These are phyloP conservation scores for Sarcophaga carnaria DNA, from an alignment of 2,888 invertebrate genomes.

Conservation along the genomic window DNA sequence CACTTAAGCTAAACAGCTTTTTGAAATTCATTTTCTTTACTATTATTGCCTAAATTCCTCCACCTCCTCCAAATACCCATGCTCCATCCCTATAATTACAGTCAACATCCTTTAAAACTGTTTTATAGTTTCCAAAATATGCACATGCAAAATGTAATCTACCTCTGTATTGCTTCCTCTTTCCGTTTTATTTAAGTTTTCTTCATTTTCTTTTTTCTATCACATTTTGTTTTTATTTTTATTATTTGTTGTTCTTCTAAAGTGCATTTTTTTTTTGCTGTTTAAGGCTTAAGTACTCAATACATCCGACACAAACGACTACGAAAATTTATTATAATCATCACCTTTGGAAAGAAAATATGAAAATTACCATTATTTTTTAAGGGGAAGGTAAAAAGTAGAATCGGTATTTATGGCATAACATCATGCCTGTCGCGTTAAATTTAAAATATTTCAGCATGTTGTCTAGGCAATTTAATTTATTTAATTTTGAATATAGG, in stretches of 20 bases:
- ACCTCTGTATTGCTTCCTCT: constrained; percentile 25
- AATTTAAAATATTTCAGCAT: no score
- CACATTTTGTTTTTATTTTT: no score
- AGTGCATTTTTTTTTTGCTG: constrained; percentile 39
- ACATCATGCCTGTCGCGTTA: no score
- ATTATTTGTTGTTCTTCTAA: not conserved
- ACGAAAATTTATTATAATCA: constrained; percentile 27
- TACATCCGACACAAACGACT: constrained; percentile 18
- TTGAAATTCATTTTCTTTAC: not conserved
- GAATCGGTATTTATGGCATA: no score
- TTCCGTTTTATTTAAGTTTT: constrained; percentile 31
- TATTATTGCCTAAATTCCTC: not conserved
- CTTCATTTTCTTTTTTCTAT: not conserved
- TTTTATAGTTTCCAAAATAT: not conserved
- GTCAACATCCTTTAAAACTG: not conserved
- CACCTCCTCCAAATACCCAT: not conserved
- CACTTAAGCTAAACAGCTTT: not conserved
- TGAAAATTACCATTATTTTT: constrained; percentile 35
- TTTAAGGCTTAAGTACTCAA: constrained; percentile 37
- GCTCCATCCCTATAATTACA: not conserved
- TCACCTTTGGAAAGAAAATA: not conserved
- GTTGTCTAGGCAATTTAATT: no score
- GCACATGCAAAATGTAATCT: constrained; percentile 17
- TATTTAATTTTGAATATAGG: no score
- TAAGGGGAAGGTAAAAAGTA: not conserved